These are phyloP conservation scores for Eilema caniola DNA, from an alignment of 2,888 invertebrate species.

Conservation along the genomic window DNA sequence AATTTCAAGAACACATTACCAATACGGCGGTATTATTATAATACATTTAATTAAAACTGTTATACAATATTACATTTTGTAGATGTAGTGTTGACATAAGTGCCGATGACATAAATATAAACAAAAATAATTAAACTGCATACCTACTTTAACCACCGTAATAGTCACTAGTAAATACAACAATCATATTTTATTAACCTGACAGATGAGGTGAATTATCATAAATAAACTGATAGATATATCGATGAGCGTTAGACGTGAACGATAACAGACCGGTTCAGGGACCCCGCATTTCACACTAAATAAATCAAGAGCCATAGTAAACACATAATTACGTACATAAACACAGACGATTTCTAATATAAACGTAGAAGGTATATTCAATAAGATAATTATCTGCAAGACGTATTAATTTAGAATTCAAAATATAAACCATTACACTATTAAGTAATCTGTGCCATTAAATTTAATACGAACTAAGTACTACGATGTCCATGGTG, in stretches of 20 bases:
- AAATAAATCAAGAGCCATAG: not conserved
- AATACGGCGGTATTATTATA: too few relatives aligned
- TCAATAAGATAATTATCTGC: not conserved
- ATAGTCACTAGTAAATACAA: not conserved
- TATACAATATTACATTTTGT: too few relatives aligned
- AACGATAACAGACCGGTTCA: slow-evolving; percentile 5
- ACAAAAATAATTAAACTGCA: not conserved
- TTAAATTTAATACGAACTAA: too few relatives aligned
- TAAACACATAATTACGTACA: slow-evolving; percentile 2
- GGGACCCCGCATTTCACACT: not conserved
- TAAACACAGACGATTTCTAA: slow-evolving; percentile 3
- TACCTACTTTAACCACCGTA: not conserved
- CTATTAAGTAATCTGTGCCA: too few relatives aligned
- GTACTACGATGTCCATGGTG: not conserved
- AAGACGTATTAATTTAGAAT: not conserved
- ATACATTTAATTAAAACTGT: too few relatives aligned
- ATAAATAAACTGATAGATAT: not conserved
- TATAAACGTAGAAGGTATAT: not conserved
- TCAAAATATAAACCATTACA: too few relatives aligned
- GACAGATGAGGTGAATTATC: not conserved
- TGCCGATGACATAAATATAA: too few relatives aligned
- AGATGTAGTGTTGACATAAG: too few relatives aligned
- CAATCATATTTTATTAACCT: not conserved
- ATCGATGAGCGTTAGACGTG: not conserved
- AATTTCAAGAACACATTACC: too few relatives aligned